A percentile compares a stretch with the other conserved stretches of the same genome.
phyloP scores from a whole-genome alignment of 2,888 invertebrate genomes.

The Chloroclystis v-ata region DNA sequence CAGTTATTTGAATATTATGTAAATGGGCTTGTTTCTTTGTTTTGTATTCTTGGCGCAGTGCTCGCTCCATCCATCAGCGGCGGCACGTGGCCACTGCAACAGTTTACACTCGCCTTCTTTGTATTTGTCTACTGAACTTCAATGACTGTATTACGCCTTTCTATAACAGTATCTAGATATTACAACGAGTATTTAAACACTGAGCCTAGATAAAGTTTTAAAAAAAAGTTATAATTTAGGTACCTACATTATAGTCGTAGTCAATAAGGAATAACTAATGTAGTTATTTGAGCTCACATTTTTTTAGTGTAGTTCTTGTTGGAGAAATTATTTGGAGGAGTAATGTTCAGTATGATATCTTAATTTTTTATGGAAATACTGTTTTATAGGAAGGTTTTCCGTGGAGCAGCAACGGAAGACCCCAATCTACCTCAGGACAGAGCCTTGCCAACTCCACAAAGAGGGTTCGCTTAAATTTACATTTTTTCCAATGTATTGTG shows the following conservation, averaged over 20 bases:
- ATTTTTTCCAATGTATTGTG: constrained; percentile 34
- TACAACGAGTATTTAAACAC: no score
- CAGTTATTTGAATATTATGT: constrained; percentile 68
- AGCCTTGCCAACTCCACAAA: constrained; percentile 31
- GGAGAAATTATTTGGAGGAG: neutral
- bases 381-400: constrained; percentile 11
- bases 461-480: constrained; percentile 27
- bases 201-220: no score
- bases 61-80: constrained; percentile 36
- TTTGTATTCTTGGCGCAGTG: constrained; percentile 45
- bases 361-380: no score
- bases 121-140: neutral
- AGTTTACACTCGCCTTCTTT: neutral
- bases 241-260: no score
- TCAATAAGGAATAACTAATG: no score
- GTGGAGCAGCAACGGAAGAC: constrained; percentile 23
- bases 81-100: constrained; percentile 8
- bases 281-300: no score
- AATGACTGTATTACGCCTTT: no score
- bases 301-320: no score
- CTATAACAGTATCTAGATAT: no score
- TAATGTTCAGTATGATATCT: no score
- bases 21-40: constrained; percentile 43
- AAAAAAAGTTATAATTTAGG: no score
- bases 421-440: constrained; percentile 26